Evolutionary conservation across 2,797 vertebrate genomes (phyloP).

Genomic region (Tiaroga cobitis): DNA sequence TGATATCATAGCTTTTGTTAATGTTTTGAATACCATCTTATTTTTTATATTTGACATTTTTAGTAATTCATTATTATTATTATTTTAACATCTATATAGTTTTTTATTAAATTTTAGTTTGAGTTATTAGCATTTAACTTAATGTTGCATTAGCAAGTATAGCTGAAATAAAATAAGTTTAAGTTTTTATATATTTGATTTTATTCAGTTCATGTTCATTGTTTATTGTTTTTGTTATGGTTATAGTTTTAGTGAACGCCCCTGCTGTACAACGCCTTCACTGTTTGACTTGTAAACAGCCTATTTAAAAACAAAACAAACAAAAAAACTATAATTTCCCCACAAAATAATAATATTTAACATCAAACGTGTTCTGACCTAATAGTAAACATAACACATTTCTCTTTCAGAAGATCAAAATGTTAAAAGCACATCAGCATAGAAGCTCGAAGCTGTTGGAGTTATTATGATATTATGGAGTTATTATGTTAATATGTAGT

Average conservation of each 20-base stretch:
- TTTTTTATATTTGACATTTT: no score
- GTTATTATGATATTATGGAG: not conserved
- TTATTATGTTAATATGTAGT: not conserved
- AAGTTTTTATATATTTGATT: not conserved
- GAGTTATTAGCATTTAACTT: not conserved
- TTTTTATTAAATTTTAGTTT: no score
- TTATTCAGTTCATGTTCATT: not conserved
- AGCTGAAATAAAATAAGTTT: not conserved
- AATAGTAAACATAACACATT: not conserved
- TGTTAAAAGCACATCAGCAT: not conserved
- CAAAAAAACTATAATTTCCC: not conserved
- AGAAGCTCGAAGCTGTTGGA: not conserved
- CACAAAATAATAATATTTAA: not conserved
- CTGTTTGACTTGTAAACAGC: no score
- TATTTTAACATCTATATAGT: no score
- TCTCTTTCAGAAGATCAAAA: not conserved
- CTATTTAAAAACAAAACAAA: not conserved
- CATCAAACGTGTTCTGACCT: not conserved
- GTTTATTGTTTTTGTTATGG: no score
- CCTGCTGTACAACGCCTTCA: not conserved
- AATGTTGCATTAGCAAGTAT: not conserved
- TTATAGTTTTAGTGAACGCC: not conserved
- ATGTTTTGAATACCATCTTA: no score
- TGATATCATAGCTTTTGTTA: no score
- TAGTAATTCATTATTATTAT: no score